These are phyloP conservation scores for Crenuchus spilurus DNA, from an alignment of 2,797 vertebrate species.

Conservation along the genomic window DNA sequence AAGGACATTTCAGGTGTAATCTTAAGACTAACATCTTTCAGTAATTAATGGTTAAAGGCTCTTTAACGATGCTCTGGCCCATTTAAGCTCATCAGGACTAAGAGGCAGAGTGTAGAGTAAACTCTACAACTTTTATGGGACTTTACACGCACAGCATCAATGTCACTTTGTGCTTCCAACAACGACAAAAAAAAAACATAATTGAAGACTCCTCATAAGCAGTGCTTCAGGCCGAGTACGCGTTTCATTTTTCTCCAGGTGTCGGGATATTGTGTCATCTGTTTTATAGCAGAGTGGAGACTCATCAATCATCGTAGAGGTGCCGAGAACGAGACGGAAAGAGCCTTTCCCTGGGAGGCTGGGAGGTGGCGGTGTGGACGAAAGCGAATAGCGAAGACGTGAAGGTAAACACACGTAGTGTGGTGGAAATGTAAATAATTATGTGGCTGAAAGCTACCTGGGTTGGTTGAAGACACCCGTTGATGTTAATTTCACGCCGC, in stretches of 20 bases:
- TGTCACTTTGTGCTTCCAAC: slow-evolving; percentile 35
- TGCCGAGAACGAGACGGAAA: slow-evolving; percentile 29
- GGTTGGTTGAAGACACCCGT: slow-evolving; percentile 32
- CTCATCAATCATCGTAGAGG: slow-evolving; percentile 59
- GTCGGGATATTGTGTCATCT: slow-evolving; percentile 46
- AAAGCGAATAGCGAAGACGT: slow-evolving; percentile 17
- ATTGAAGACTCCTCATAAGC: slow-evolving; percentile 36
- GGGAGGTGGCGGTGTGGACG: slow-evolving; percentile 6
- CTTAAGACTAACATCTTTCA: slow-evolving; percentile 17
- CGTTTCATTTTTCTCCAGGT: slow-evolving; percentile 44
- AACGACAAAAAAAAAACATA: slow-evolving; percentile 4
- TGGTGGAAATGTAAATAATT: slow-evolving; percentile 51
- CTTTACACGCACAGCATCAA: slow-evolving; percentile 32
- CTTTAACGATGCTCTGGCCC: background rate
- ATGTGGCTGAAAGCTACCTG: slow-evolving; percentile 34
- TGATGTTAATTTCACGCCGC: slow-evolving; percentile 47
- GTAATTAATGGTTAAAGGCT: slow-evolving; percentile 14
- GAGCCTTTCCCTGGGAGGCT: slow-evolving; percentile 24
- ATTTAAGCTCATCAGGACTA: slow-evolving; percentile 17
- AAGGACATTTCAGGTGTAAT: slow-evolving; percentile 6
- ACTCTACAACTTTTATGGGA: background rate
- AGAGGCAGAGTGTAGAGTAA: background rate
- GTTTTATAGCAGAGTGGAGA: slow-evolving; percentile 52
- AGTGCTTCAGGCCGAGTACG: slow-evolving; percentile 11
- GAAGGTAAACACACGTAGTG: slow-evolving; percentile 35